These are phyloP conservation scores for Capreolus pygargus DNA, from an alignment of 2,113 vertebrate genomes.

Conservation along the genomic window DNA sequence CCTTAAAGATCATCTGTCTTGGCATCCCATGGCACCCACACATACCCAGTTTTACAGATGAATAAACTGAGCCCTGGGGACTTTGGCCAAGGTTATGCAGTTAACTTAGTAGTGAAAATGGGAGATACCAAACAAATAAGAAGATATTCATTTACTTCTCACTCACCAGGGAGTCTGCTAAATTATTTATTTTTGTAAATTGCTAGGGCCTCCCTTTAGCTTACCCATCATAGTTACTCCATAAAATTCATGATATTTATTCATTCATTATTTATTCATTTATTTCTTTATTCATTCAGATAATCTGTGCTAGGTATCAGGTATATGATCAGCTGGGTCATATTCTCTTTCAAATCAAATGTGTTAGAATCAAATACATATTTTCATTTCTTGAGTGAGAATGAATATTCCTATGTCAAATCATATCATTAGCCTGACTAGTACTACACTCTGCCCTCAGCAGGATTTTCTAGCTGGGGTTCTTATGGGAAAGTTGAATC, in stretches of 20 bases:
- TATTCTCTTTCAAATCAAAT: slow-evolving; percentile 27
- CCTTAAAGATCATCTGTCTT: not conserved
- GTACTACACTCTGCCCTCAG: not conserved
- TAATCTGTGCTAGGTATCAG: not conserved
- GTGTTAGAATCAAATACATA: not conserved
- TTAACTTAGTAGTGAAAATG: not conserved
- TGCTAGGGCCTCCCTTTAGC: not conserved
- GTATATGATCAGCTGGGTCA: slow-evolving; percentile 4
- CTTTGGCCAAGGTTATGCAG: not conserved
- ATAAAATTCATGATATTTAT: not conserved
- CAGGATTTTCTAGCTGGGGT: slow-evolving; percentile 41
- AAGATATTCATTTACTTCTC: not conserved
- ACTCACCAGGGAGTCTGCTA: not conserved
- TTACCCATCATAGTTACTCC: not conserved
- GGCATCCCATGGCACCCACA: not conserved
- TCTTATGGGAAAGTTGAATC: slow-evolving; percentile 54
- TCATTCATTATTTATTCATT: not conserved
- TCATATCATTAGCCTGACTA: not conserved
- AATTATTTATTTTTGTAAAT: not conserved
- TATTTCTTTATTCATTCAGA: not conserved
- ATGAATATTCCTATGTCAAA: not conserved
- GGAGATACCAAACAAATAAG: not conserved
- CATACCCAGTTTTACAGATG: not conserved
- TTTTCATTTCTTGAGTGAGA: not conserved
- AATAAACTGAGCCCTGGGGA: not conserved